A percentile compares a stretch with the other conserved stretches of the same genome.
Evolutionary conservation across 2,113 vertebrate genomes (phyloP).

Genomic region (Puma concolor): DNA sequence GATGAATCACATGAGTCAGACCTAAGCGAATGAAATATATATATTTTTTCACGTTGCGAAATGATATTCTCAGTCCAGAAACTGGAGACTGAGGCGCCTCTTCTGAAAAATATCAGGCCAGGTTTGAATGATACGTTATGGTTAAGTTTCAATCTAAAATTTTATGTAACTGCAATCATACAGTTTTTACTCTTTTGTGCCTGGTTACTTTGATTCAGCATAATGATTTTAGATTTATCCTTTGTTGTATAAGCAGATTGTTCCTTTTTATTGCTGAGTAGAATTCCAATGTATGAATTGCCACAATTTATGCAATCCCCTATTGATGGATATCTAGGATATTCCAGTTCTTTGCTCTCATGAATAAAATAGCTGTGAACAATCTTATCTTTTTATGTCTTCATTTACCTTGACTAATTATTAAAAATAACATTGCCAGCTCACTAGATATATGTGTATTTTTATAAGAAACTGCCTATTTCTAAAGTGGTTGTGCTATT

Average conservation of each 20-base stretch:
- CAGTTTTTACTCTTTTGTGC: neutral
- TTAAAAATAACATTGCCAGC: neutral
- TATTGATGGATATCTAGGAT: neutral
- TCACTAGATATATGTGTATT: neutral
- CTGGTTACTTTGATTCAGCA: neutral
- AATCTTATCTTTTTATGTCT: neutral
- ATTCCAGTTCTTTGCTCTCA: neutral
- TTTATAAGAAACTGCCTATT: neutral
- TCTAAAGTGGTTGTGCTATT: neutral
- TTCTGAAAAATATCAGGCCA: neutral
- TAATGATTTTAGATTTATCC: neutral
- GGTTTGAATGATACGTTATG: neutral
- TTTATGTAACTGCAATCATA: neutral
- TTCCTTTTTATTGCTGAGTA: neutral
- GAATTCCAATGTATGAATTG: neutral
- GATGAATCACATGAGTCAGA: neutral
- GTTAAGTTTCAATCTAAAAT: neutral
- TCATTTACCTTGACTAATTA: neutral
- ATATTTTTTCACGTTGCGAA: slow-evolving; percentile 4
- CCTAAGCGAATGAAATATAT: neutral
- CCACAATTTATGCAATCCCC: neutral
- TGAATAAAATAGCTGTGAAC: neutral
- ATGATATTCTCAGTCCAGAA: neutral
- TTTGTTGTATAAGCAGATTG: neutral
- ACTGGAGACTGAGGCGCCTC: neutral